Evolutionary conservation across 2,113 vertebrate species (phyloP), one percentile per base, ranked within the genome.

Genomic region (Calyptommatus sinebrachiatus): DNA sequence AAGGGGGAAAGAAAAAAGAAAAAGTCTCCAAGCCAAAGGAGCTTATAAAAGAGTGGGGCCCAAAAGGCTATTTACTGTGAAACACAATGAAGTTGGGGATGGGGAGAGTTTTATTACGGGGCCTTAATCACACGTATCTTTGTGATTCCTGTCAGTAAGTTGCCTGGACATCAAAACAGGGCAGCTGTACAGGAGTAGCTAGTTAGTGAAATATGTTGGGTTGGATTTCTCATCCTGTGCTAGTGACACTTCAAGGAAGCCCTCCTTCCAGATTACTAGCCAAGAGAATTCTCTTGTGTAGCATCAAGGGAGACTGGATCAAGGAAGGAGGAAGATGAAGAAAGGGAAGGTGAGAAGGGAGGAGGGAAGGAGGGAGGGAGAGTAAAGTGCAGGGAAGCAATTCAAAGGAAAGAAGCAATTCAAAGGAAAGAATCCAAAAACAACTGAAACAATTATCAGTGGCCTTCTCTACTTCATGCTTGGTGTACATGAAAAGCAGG

Each of bases 31-130:
- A 95, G 91, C 94, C 94, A 92, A 91, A 90, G 83, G 93, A 88
- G 91, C 93, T 93, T 91, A 92, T 92, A 92, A 94, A 93, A 93
- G 90, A 92, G 90, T 89, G 53, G 92, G 90, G 92, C 94, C 92
- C 88, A 89, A 91, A 95, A 97, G 96, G 95, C 95, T 94, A 96
- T 97, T 96, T 95, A 94, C 90, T 96, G 95, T 90, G 96, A 94
- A 96, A 95, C 95, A 93, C 91, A 81, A 90, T 90, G 65, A 76
- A 69, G 61, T 29, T 57, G 48, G 46, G 65, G 3, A 14, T 26
- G n/a, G n/a, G 65, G 68, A 10, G 88, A 89, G 91, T 92, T 91
- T 92, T 94, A 94, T 93, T 93, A 92, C 89, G 4, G 88, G 92
- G 88, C 89, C 91, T 94, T 94, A 94, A 94, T 95, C 94, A 93